A percentile compares a stretch with the other conserved stretches of the same genome.
Evolutionary conservation across 1,140 invertebrate genomes (phyloP).

Genomic region (Parasteatoda tepidariorum): DNA sequence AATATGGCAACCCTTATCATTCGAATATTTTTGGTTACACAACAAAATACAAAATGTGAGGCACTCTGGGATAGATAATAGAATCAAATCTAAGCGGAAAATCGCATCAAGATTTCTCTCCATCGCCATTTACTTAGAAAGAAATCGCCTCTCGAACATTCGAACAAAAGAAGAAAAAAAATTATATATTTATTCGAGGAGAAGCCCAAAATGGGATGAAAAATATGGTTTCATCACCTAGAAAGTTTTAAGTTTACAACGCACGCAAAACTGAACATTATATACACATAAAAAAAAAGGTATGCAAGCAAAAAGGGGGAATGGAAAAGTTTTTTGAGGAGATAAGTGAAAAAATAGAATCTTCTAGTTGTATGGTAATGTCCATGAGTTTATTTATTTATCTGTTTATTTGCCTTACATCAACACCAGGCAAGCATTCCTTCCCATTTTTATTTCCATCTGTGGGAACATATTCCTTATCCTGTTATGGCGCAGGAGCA

Average conservation of each 20-base stretch:
- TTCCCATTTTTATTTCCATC: constrained; percentile 21
- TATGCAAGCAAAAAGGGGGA: background rate
- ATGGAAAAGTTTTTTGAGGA: background rate
- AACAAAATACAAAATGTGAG: background rate
- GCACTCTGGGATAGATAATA: constrained; percentile 28
- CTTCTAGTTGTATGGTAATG: constrained; percentile 54
- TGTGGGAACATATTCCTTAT: constrained; percentile 55
- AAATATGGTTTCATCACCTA: constrained; percentile 56
- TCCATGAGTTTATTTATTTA: constrained; percentile 52
- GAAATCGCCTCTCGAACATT: constrained; percentile 11
- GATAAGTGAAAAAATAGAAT: constrained; percentile 59
- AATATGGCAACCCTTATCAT: background rate
- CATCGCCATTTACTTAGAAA: constrained; percentile 28
- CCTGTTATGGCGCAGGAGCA: constrained; percentile 52
- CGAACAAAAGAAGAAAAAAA: constrained; percentile 14
- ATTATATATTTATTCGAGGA: background rate
- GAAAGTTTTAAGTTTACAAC: constrained; percentile 58
- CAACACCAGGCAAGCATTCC: constrained; percentile 56
- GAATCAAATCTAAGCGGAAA: constrained; percentile 51
- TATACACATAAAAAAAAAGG: constrained; percentile 16
- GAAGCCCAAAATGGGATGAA: constrained; percentile 28
- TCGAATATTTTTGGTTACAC: background rate
- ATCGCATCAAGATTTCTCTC: constrained; percentile 41
- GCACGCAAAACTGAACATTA: constrained; percentile 52
- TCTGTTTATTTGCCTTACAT: constrained; percentile 59